Evolutionary conservation across 2,888 invertebrate genomes (phyloP), one percentile per base, ranked within the genome.

Genomic region (Pseudococcus jackbeardsleyi): DNA sequence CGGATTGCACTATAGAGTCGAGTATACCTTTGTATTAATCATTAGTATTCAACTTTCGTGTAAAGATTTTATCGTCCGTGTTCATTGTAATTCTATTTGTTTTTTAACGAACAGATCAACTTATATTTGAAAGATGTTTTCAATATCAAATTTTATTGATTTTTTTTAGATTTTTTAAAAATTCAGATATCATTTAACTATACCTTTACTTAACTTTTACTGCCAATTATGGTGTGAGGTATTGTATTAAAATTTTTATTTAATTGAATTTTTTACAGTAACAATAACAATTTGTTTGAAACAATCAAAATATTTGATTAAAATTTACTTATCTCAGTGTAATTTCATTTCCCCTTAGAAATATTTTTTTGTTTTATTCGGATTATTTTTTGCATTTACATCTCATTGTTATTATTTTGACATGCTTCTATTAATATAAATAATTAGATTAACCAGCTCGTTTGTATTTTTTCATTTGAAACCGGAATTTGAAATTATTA

Each of bases 351-450:
- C 15, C 9, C 15, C 1, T 0, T 12, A 50, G 9, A 50, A 15
- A 4, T 50, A 4, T 50, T 50, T 50, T 50, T 50, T 50, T 12
- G 50, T 50, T 50, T 50, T 50, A 12, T 50, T 50, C 12, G 54
- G 7, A n/a, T 54, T 54, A 54, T n/a, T 54, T 54, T 54, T 54
- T 54, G 54, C 54, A 54, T 54, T 54, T 54, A 54, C 54, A 5
- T 17, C n/a, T 54, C n/a, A 4, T 54, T 54, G 54, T 54, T 54
- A n/a, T 54, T 54, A 54, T 54, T 54, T 54, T 50, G 50, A 50
- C 50, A n/a, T 54, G 54, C 54, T 54, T 54, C n/a, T 54, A n/a
- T n/a, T 54, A 54, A 54, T 54, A 54, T 54, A 54, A 54, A 17
- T 54, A 54, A 17, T 54, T 54, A n/a, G n/a, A 54, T 54, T n/a